These are phyloP conservation scores for Pandemis cinnamomeana DNA, from an alignment of 2,888 invertebrate genomes.

Conservation along the genomic window DNA sequence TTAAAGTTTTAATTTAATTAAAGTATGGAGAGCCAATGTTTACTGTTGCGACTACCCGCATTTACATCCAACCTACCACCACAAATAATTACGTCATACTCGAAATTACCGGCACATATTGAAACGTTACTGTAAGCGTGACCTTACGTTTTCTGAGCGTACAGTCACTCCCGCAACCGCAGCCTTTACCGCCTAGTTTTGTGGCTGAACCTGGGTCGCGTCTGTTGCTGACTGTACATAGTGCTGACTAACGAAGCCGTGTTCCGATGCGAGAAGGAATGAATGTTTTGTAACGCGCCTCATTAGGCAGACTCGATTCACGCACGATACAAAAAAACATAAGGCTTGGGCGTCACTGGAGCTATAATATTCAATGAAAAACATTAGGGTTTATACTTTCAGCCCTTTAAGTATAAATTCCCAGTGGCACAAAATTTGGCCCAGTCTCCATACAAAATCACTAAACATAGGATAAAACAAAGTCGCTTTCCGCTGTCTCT, in stretches of 20 bases:
- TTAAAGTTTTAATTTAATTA: no score
- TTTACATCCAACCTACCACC: no score
- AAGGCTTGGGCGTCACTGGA: conserved; percentile 26
- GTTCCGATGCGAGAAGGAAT: conserved; percentile 55
- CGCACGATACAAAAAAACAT: conserved; percentile 50
- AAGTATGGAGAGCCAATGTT: no score
- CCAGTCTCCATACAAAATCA: no score
- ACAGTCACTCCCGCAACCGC: conserved; percentile 5
- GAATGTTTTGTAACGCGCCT: conserved; percentile 66
- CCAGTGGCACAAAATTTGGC: no score
- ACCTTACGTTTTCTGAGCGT: conserved; percentile 15
- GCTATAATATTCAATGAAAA: conserved; percentile 9
- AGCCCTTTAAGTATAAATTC: no score
- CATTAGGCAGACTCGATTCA: conserved; percentile 65
- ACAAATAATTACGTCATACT: conserved; percentile 3
- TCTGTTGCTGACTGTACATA: conserved; percentile 53
- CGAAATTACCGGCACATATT: conserved; percentile 10
- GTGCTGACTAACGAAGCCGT: conserved; percentile 68
- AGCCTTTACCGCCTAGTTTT: background rate
- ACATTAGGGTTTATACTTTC: no score
- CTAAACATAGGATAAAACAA: no score
- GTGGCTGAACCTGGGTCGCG: conserved; percentile 1
- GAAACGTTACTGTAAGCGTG: conserved; percentile 12
- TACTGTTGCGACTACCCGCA: no score
- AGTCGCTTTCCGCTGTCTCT: no score